Evolutionary conservation across 1,140 invertebrate genomes (phyloP).

Genomic region (Monochamus saltuarius): DNA sequence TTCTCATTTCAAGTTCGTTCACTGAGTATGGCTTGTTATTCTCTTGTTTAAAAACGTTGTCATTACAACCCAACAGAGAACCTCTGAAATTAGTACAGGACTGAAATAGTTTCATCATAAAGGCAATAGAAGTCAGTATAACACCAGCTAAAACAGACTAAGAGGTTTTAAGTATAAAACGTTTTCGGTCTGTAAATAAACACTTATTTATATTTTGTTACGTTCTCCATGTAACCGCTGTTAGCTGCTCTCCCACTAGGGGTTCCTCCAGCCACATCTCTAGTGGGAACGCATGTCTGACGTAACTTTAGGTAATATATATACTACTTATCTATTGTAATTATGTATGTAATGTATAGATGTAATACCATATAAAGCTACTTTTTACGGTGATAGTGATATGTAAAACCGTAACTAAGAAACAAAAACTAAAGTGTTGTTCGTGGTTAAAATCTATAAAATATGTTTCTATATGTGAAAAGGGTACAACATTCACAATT

Average conservation of each 20-base stretch:
- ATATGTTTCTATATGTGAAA: conserved; percentile 49
- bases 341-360: conserved; percentile 45
- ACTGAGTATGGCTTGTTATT: no score
- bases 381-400: conserved; percentile 20
- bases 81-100: no score
- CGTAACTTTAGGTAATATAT: conserved; percentile 16
- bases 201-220: no score
- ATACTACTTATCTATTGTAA: conserved; percentile 32
- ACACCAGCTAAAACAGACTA: no score
- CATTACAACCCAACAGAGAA: no score
- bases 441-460: conserved; percentile 23
- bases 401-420: conserved; percentile 23
- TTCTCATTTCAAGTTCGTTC: no score
- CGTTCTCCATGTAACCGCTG: conserved; percentile 7
- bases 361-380: conserved; percentile 36
- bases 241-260: conserved; percentile 47
- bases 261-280: conserved; percentile 52
- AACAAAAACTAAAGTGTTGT: conserved; percentile 28
- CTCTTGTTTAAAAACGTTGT: no score
- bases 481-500: conserved; percentile 52
- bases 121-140: no score
- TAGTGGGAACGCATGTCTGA: conserved; percentile 45
- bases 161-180: no score
- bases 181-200: no score
- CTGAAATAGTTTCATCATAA: no score